phyloP scores from a whole-genome alignment of 2,888 invertebrate genomes.

The Pandemis corylana region DNA sequence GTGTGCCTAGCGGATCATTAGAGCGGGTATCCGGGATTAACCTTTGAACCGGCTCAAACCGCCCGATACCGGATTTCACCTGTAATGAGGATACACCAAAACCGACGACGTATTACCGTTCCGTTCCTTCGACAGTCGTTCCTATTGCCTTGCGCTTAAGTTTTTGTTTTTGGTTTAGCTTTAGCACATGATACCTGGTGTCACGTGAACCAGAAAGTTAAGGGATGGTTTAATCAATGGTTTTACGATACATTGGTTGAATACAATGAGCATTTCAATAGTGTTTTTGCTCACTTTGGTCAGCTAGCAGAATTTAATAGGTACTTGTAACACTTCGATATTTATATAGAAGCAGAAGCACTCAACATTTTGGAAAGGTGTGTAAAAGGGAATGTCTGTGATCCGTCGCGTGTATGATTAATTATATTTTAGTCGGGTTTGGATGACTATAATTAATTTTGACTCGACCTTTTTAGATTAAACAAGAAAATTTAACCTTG shows the following conservation, averaged over 20 bases:
- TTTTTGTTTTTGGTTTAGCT: background rate
- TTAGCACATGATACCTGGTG: background rate
- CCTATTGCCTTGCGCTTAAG: background rate
- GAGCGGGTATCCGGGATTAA: conserved; percentile 13
- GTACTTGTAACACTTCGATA: too few relatives aligned
- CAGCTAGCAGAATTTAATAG: too few relatives aligned
- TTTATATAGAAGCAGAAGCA: too few relatives aligned
- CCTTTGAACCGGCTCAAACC: conserved; percentile 26
- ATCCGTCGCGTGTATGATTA: background rate
- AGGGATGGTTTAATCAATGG: background rate
- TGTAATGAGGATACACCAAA: conserved; percentile 14
- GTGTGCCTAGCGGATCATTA: conserved; percentile 14
- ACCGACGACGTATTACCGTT: background rate
- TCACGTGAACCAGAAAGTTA: background rate
- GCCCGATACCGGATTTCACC: conserved; percentile 14
- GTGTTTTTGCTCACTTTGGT: too few relatives aligned
- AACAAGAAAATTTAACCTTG: too few relatives aligned
- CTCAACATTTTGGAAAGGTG: too few relatives aligned
- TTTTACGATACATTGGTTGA: background rate
- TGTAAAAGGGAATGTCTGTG: background rate
- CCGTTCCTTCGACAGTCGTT: background rate
- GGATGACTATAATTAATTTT: background rate
- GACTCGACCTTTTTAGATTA: too few relatives aligned
- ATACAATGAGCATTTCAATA: background rate
- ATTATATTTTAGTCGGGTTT: background rate